phyloP scores from a whole-genome alignment of 2,113 vertebrate species.

The Lucifuga dentata region DNA sequence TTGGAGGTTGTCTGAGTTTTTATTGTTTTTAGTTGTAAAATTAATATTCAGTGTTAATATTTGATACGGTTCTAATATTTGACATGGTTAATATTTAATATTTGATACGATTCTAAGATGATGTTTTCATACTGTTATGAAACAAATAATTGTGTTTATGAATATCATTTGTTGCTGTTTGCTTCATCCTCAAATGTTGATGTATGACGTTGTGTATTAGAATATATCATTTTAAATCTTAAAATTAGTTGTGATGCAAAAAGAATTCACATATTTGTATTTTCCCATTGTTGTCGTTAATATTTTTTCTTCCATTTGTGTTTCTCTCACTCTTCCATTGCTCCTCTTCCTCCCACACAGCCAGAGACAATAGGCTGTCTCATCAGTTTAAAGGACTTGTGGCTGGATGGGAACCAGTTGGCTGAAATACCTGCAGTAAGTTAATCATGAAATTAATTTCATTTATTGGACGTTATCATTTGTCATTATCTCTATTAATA shows the following conservation, averaged over 20 bases:
- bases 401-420: conserved; percentile 98
- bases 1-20: background rate
- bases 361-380: conserved; percentile 96
- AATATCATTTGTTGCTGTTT: too few relatives aligned
- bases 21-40: background rate
- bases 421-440: conserved; percentile 93
- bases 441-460: conserved; percentile 15
- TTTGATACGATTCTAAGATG: too few relatives aligned
- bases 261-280: background rate
- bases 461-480: too few relatives aligned
- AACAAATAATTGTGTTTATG: too few relatives aligned
- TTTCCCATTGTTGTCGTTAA: conserved; percentile 3
- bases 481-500: background rate
- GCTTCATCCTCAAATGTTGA: too few relatives aligned
- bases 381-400: conserved; percentile 94
- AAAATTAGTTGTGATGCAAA: background rate
- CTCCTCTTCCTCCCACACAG: conserved; percentile 77
- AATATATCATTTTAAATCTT: background rate
- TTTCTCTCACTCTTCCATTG: conserved; percentile 17
- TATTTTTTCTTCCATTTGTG: conserved; percentile 17
- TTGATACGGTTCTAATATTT: background rate
- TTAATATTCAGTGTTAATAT: background rate
- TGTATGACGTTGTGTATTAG: background rate
- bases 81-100: background rate
- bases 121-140: too few relatives aligned